These are phyloP conservation scores for Melieria picta DNA, from an alignment of 2,888 invertebrate genomes.

Conservation along the genomic window DNA sequence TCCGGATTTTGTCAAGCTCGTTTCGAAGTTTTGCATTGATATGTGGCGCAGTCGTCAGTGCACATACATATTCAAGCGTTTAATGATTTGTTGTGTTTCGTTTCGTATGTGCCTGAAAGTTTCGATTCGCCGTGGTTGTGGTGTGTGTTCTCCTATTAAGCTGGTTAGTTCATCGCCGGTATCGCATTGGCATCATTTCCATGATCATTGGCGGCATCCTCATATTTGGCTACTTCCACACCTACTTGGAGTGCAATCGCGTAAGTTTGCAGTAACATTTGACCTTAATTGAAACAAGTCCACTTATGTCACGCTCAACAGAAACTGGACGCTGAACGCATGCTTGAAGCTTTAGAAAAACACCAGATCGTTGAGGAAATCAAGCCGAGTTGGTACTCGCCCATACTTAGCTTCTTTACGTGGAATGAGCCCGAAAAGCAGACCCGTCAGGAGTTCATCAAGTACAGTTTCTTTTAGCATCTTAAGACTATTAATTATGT, in stretches of 20 bases:
- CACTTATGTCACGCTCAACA: constrained; percentile 31
- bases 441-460: constrained; percentile 44
- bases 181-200: constrained; percentile 42
- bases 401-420: constrained; percentile 39
- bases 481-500: neutral
- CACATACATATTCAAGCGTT: neutral
- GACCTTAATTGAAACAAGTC: neutral
- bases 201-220: constrained; percentile 46
- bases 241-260: constrained; percentile 60
- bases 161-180: constrained; percentile 50
- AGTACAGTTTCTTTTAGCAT: constrained; percentile 37
- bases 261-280: constrained; percentile 43
- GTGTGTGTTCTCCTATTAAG: constrained; percentile 38
- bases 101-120: constrained; percentile 41
- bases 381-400: constrained; percentile 35
- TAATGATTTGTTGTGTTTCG: constrained; percentile 3
- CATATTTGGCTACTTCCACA: constrained; percentile 53
- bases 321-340: constrained; percentile 54
- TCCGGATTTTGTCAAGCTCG: too few species aligned
- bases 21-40: neutral
- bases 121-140: constrained; percentile 49
- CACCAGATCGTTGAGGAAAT: constrained; percentile 20
- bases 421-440: constrained; percentile 27
- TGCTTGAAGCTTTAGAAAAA: constrained; percentile 50
- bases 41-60: neutral